phyloP scores from a whole-genome alignment of 1,140 invertebrate species.

The Diplogasteroides magnus region DNA sequence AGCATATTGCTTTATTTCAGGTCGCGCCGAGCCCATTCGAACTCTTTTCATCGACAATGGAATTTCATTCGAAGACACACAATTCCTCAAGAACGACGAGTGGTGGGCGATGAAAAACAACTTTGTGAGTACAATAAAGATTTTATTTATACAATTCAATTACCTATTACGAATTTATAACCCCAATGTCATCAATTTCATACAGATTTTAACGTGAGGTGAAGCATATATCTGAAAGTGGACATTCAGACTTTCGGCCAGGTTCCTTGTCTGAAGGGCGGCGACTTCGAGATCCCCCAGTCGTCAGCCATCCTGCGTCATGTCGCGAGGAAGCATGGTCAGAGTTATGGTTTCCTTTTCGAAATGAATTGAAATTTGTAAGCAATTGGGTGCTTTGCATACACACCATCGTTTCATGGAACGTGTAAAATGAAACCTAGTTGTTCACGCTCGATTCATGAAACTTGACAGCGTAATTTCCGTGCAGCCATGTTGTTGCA shows the following conservation, averaged over 20 bases:
- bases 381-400: no score
- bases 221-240: no score
- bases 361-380: no score
- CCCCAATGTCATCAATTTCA: neutral
- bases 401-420: neutral
- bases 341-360: no score
- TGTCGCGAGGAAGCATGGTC: constrained; percentile 51
- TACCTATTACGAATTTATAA: neutral
- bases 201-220: no score
- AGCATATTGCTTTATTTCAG: neutral
- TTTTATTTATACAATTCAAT: neutral
- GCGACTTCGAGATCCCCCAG: constrained; percentile 44
- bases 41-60: constrained; percentile 3
- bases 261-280: constrained; percentile 45
- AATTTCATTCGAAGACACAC: constrained; percentile 65
- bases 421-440: neutral
- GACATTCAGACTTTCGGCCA: constrained; percentile 53
- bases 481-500: neutral
- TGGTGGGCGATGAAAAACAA: constrained; percentile 61
- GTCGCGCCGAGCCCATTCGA: constrained; percentile 6
- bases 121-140: constrained; percentile 48
- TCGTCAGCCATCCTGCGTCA: constrained; percentile 54
- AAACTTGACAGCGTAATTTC: neutral
- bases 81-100: constrained; percentile 57
- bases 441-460: neutral